Base-by-base conservation (phyloP, 2,888 invertebrate genomes). In the Eupithecia exiguata region DNA sequence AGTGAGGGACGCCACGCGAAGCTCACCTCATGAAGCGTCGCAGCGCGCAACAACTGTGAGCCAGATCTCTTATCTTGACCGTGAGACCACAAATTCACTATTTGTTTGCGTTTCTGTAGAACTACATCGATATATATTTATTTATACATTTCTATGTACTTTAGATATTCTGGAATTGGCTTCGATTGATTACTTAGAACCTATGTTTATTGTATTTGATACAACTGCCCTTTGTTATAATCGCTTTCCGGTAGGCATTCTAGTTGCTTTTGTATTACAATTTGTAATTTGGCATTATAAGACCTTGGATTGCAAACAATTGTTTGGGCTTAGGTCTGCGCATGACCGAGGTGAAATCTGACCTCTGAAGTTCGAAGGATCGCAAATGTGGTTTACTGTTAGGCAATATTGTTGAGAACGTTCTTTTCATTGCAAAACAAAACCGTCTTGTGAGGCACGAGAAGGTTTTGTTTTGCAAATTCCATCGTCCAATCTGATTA, bases 51-150 rank as follows among this genome's bases (percentile, higher is more conserved):
- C 92, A 92, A 91, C 93, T 92, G 93, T 89, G 89, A 86, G 85
- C 88, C 88, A 88, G 88, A 88, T 90, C 89, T 86, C 82, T 90
- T 91, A 91, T 90, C 90, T 92, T 93, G 89, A 92, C 92, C 92
- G 94, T 94, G 93, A 93, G 94, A 92, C 86, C 87, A 88, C 86
- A 86, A 83, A 82, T 83, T 85, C 84, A 83, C 84, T 86, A 81
- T 86, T 69, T 86, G 83, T 85, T 78, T 84, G 76, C 86, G 83
- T 85, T 78, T 84, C 76, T 79, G 74, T 77, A 77, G 76, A 73
- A 77, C 53, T 69, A 38, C 70, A 78, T 78, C 71, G 70, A 69
- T 72, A 25, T 72, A 25, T 66, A 66, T 66, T 66, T 40, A 66
- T 66, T 66, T 46, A 65, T 72, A 74, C 46, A 16, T 71, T 63